A percentile compares a stretch with the other conserved stretches of the same genome.
Evolutionary conservation across 2,113 vertebrate species (phyloP).

Genomic region (Pandion haliaetus): DNA sequence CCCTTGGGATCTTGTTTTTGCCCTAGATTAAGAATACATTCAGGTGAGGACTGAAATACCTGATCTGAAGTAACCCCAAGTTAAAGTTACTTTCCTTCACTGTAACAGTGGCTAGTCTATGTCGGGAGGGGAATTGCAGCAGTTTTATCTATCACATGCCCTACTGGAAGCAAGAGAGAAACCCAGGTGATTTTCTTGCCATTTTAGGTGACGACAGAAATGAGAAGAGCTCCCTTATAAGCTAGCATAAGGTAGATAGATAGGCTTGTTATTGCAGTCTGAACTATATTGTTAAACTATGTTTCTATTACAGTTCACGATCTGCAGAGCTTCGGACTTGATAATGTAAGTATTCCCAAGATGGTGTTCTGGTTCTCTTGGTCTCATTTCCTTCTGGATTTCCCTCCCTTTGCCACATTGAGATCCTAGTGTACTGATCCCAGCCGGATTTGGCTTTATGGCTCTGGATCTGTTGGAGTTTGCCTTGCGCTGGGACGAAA

Average conservation of each 20-base stretch:
- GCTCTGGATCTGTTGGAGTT: not conserved
- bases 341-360: constrained; percentile 84
- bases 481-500: not conserved
- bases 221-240: not conserved
- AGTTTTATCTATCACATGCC: not conserved
- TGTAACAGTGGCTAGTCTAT: not conserved
- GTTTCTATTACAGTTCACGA: constrained; percentile 89
- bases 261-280: not conserved
- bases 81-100: not conserved
- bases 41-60: not conserved
- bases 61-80: not conserved
- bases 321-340: constrained; percentile 93
- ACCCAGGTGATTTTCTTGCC: not conserved
- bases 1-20: not conserved
- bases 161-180: not conserved
- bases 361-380: not conserved
- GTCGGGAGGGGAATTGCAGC: not conserved
- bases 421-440: not conserved
- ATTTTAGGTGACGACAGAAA: not conserved
- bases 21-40: not conserved
- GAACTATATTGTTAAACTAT: not conserved
- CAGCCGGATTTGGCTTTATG: not conserved
- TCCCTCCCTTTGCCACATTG: not conserved
- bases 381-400: not conserved
- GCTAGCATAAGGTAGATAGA: not conserved